Base-by-base conservation (phyloP, 2,797 vertebrate genomes). In the Delichon dasypus region DNA sequence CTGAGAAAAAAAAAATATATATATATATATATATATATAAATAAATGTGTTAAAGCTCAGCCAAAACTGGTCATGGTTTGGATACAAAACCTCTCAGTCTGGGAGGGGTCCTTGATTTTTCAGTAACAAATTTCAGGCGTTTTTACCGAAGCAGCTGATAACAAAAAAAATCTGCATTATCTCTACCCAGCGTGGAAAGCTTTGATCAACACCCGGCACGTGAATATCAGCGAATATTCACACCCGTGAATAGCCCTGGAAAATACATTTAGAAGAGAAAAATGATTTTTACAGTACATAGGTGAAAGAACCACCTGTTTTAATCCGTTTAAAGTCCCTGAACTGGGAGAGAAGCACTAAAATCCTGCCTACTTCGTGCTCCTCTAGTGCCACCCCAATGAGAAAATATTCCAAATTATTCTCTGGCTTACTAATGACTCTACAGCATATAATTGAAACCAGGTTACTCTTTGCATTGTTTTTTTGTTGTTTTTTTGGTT, bases 371-470 rank as follows among this genome's bases (percentile, higher is more conserved):
- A n/a, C 51, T 84, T 89, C 48, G 19, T 51, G 71, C 57, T 88
- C 32, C 78, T 80, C 70, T 20, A 94, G 58, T 64, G 66, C 80
- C 86, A 68, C 85, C 60, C 67, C 85, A 94, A 78, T 89, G 96
- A 95, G 94, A 96, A 95, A 97, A 97, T 88, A 95, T 62, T 95
- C 92, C 95, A 96, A 87, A 95, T 97, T 97, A 97, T 97, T 97
- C 91, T 97, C 95, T 97, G 96, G 95, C 95, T 91, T 95, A 70
- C 92, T 95, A 95, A 97, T 44, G 47, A 94, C 91, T 97, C 96
- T 89, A 65, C 55, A 89, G 81, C 85, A 55, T 77, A 51, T 96
- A 98, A 98, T 95, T 97, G 94, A 96, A 98, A 97, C 79, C 97
- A 98, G 94, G 88, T 96, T 92, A 95, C 54, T 38, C 48, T 83